phyloP scores from a whole-genome alignment of 2,888 invertebrate species.

The Cabera pusaria region DNA sequence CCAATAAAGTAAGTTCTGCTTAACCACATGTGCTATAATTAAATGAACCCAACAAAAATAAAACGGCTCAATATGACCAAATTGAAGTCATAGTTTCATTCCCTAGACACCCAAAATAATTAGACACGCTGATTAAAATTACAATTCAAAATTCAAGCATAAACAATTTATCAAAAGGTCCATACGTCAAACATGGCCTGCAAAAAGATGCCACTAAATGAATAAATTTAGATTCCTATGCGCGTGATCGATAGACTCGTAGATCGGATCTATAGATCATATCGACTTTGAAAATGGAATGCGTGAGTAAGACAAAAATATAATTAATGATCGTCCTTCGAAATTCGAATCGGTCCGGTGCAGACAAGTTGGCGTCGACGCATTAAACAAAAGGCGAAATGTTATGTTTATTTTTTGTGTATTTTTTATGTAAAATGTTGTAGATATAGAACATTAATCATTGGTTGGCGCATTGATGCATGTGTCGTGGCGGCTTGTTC shows the following conservation, averaged over 20 bases:
- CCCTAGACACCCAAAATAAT: conserved; percentile 35
- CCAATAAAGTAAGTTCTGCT: too few relatives aligned
- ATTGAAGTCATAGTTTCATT: conserved; percentile 2
- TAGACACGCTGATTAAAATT: conserved; percentile 54
- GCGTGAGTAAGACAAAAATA: conserved; percentile 83
- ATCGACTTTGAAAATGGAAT: conserved; percentile 79
- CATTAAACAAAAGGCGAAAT: conserved; percentile 79
- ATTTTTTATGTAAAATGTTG: conserved; percentile 70
- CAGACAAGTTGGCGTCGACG: conserved; percentile 81
- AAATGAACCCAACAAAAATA: too few relatives aligned
- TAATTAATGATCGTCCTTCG: conserved; percentile 79
- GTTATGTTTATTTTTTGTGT: conserved; percentile 59
- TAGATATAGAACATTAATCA: conserved; percentile 75
- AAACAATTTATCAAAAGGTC: conserved; percentile 54
- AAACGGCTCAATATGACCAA: too few relatives aligned
- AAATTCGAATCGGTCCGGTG: conserved; percentile 79
- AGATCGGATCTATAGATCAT: conserved; percentile 83
- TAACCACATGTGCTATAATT: too few relatives aligned
- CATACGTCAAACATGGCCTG: conserved; percentile 66
- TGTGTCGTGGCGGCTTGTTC: conserved; percentile 69
- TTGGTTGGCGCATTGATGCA: conserved; percentile 69
- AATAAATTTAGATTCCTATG: conserved; percentile 79
- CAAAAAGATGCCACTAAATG: conserved; percentile 80
- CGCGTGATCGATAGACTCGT: conserved; percentile 80
- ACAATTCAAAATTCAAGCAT: conserved; percentile 51